Percentiles rank a stretch among this genome's conserved stretches.
Evolutionary conservation across 2,888 invertebrate species (phyloP).

Genomic region (Apeira syringaria): DNA sequence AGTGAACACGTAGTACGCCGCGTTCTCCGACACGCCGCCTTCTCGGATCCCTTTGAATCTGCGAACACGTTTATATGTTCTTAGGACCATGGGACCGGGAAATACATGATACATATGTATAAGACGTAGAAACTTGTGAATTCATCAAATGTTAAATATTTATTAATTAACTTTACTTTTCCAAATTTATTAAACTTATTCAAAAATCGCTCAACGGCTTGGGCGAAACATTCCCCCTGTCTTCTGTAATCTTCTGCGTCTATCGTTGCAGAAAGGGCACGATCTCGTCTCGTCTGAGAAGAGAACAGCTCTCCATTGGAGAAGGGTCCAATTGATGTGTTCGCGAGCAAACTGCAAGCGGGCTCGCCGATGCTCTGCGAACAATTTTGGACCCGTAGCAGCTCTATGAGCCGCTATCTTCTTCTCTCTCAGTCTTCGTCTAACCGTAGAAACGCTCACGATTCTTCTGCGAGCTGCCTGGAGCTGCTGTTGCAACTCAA

Average conservation of each 20-base stretch:
- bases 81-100: no score
- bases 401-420: constrained; percentile 2
- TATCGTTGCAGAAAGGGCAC: constrained; percentile 4
- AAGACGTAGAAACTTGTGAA: no score
- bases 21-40: constrained; percentile 98
- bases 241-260: background rate
- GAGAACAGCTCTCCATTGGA: constrained; percentile 11
- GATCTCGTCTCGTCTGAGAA: constrained; percentile 19
- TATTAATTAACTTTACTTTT: no score
- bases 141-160: no score
- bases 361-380: constrained; percentile 4
- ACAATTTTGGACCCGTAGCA: constrained; percentile 14
- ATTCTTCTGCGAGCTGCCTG: no score
- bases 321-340: constrained; percentile 13
- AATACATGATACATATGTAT: no score
- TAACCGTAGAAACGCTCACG: constrained; percentile 10
- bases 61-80: constrained; percentile 18
- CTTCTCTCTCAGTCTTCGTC: background rate
- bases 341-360: constrained; percentile 19
- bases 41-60: constrained; percentile 95
- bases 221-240: no score
- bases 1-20: constrained; percentile 98
- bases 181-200: no score
- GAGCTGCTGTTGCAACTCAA: background rate
- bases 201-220: no score